Percentiles rank a stretch among this genome's conserved stretches.
phyloP scores from a whole-genome alignment of 2,113 vertebrate genomes.

The Leuciscus idus region DNA sequence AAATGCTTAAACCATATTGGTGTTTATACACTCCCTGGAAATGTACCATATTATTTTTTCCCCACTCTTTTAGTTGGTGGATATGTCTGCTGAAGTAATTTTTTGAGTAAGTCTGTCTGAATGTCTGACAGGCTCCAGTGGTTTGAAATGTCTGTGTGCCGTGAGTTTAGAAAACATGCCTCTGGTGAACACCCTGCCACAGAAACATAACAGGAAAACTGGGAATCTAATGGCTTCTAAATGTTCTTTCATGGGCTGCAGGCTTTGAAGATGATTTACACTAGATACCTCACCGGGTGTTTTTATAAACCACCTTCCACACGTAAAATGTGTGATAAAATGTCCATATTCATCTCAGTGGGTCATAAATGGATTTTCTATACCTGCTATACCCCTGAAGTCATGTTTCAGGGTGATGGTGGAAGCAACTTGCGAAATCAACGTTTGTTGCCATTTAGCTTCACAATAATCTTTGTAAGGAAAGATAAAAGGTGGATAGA shows the following conservation, averaged over 20 bases:
- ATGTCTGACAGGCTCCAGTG: conserved; percentile 16
- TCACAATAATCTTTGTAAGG: conserved; percentile 29
- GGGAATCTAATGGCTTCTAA: conserved; percentile 31
- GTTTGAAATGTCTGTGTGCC: conserved; percentile 11
- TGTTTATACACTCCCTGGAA: background rate
- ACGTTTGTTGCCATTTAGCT: background rate
- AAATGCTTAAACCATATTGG: background rate
- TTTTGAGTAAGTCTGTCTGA: conserved; percentile 19
- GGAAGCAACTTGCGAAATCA: background rate
- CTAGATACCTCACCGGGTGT: background rate
- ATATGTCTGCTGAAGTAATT: conserved; percentile 14
- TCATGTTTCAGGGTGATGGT: conserved; percentile 5
- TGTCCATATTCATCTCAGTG: conserved; percentile 30
- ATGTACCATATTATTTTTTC: background rate
- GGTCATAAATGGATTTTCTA: conserved; percentile 6
- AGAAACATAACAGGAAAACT: conserved; percentile 6
- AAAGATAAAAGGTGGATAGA: conserved; percentile 18
- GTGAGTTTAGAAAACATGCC: conserved; percentile 26
- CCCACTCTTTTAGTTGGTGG: background rate
- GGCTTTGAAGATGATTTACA: conserved; percentile 5
- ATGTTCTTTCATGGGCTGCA: conserved; percentile 12
- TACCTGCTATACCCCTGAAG: background rate
- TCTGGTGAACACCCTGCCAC: background rate
- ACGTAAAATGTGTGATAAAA: background rate
- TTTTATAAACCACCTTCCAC: conserved; percentile 2